Evolutionary conservation across 2,888 invertebrate genomes (phyloP), one percentile per base, ranked within the genome.

Genomic region (Idaea dimidiata): DNA sequence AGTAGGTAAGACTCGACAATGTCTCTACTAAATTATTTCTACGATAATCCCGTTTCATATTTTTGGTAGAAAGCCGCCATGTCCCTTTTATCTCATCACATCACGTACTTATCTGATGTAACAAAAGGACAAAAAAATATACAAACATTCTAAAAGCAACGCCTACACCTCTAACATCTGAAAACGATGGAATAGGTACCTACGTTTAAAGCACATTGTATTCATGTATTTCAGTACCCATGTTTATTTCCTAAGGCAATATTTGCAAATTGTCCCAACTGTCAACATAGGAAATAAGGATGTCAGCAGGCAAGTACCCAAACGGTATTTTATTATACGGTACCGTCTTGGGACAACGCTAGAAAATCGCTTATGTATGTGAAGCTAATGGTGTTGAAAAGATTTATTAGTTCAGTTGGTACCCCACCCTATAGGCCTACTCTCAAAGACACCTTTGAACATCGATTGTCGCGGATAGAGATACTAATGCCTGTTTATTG

Each of bases 351-450:
- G 64, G 69, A 71, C 68, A 68, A 61, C 72, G 61, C 61, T 65
- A 72, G 68, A 75, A 75, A 75, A 75, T 72, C 77, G 76, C 75
- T 79, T 79, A 80, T 79, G 78, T 79, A 80, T 78, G 78, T 75
- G 74, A 75, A 80, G 74, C 80, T 81, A 84, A 86, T 85, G 83
- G 82, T 67, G 80, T 72, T 70, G 84, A 83, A 84, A 83, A 85
- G 83, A 85, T 84, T 82, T 70, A 72, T 72, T 66, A 16, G 31
- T 43, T 10, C 43, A 54, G 71, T 72, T 66, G 16, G 31, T 43
- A 43, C 43, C 56, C 58, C 63, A 59, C 67, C 68, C 66, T 56
- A 59, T 57, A 61, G 60, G 3, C 24, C 24, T 24, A 24, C 68
- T 65, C 62, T 65, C 59, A 62, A 60, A 70, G 67, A 69, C 67